Evolutionary conservation across 23 tunicate genomes (phyloP).

Genomic region (Diplosoma virens): DNA sequence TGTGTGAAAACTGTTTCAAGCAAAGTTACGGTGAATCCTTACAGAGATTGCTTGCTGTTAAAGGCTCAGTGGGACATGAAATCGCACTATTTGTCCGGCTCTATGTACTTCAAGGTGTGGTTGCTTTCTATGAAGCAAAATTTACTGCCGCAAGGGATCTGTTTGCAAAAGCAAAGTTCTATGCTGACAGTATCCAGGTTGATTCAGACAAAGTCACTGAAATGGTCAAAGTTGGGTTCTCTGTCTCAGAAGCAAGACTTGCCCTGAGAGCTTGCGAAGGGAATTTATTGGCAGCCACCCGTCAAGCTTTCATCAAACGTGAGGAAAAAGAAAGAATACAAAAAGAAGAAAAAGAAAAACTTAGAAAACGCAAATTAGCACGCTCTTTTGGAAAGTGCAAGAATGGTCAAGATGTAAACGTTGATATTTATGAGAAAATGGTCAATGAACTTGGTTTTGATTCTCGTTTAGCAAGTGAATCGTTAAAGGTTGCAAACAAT

Average conservation of each 20-base stretch:
- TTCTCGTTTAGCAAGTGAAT: conserved; percentile 34
- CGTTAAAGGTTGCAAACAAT: conserved; percentile 67
- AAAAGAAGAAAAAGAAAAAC: conserved; percentile 63
- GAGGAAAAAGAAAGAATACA: conserved; percentile 60
- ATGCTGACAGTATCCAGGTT: conserved; percentile 38
- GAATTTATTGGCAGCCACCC: conserved; percentile 40
- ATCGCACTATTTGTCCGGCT: conserved; percentile 68
- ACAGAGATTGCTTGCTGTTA: conserved; percentile 64
- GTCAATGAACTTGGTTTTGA: conserved; percentile 61
- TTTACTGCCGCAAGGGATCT: conserved; percentile 30
- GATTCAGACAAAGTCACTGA: conserved; percentile 51
- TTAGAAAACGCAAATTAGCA: conserved; percentile 36
- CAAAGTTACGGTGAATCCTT: conserved; percentile 68
- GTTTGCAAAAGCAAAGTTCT: conserved; percentile 54
- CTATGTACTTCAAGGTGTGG: conserved; percentile 69
- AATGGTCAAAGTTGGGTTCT: conserved; percentile 53
- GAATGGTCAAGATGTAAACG: conserved; percentile 54
- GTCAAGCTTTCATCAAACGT: conserved; percentile 55
- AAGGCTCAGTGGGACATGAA: conserved; percentile 73
- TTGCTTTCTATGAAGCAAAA: conserved; percentile 44
- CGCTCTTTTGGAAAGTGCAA: conserved; percentile 50
- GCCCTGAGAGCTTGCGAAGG: conserved; percentile 63
- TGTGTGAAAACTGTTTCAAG: conserved; percentile 61
- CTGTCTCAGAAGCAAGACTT: conserved; percentile 44
- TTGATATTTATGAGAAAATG: conserved; percentile 59